Conservation (phyloP, 2,797 vertebrate species). For the Poeciliopsis infans region DNA sequence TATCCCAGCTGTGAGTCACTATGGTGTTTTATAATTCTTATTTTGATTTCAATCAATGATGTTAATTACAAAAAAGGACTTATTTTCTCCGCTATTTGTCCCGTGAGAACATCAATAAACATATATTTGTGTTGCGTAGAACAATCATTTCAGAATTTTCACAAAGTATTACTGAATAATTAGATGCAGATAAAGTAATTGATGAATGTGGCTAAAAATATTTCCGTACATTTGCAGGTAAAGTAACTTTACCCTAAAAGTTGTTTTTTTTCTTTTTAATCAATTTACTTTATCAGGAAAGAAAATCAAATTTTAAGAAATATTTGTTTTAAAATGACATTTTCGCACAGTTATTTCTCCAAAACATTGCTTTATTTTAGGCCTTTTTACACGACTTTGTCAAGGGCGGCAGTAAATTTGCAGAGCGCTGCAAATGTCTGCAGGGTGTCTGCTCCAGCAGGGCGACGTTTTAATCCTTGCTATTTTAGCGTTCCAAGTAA, state of each 20-base stretch:
- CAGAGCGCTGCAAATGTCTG: background rate
- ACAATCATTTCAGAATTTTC: background rate
- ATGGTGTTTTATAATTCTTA: background rate
- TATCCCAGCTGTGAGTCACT: background rate
- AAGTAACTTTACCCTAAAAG: too few relatives aligned
- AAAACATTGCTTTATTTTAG: background rate
- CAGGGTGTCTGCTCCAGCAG: background rate
- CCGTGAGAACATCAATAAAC: too few relatives aligned
- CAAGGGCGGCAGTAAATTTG: background rate
- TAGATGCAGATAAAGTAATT: background rate
- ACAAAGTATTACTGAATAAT: background rate
- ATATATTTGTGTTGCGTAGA: background rate
- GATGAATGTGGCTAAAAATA: background rate
- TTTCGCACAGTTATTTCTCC: too few relatives aligned
- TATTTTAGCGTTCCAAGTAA: conserved; percentile 21
- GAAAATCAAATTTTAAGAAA: too few relatives aligned
- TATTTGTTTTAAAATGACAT: background rate
- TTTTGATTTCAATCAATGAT: too few relatives aligned
- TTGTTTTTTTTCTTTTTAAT: too few relatives aligned
- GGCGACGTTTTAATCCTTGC: background rate
- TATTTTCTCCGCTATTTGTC: too few relatives aligned
- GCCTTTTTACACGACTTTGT: background rate
- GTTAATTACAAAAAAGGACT: too few relatives aligned
- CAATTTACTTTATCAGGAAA: too few relatives aligned
- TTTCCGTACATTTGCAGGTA: too few relatives aligned